phyloP scores from a whole-genome alignment of 1,140 invertebrate species.

The Zeugodacus cucurbitae region DNA sequence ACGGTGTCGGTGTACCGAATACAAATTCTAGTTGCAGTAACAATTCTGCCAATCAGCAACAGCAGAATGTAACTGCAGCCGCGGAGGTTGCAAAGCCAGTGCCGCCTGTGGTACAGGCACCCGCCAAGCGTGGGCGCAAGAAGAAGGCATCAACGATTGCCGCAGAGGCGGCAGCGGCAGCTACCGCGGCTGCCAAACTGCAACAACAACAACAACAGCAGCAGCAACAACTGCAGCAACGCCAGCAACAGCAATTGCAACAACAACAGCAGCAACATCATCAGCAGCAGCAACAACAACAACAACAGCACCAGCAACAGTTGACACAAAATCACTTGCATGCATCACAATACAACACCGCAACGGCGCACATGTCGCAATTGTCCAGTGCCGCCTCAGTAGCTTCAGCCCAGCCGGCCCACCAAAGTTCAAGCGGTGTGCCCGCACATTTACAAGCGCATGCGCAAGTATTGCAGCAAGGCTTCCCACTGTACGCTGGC shows the following conservation, averaged over 20 bases:
- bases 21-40: constrained; percentile 45
- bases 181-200: constrained; percentile 46
- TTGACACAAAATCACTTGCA: not conserved
- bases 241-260: constrained; percentile 46
- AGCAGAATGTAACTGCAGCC: constrained; percentile 41
- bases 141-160: constrained; percentile 60
- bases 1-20: constrained; percentile 44
- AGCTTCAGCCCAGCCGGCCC: constrained; percentile 41
- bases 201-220: constrained; percentile 49
- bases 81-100: not conserved
- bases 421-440: constrained; percentile 41
- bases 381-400: not conserved
- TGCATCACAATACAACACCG: constrained; percentile 55
- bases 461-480: constrained; percentile 62
- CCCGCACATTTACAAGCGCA: constrained; percentile 47
- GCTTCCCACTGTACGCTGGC: constrained; percentile 70
- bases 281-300: constrained; percentile 48
- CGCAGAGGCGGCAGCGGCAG: constrained; percentile 52
- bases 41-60: constrained; percentile 45
- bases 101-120: constrained; percentile 36
- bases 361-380: constrained; percentile 27
- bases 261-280: constrained; percentile 49
- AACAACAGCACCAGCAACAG: constrained; percentile 43
- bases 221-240: constrained; percentile 46
- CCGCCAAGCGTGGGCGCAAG: constrained; percentile 60